Percentiles rank a stretch among this genome's conserved stretches.
phyloP scores from a whole-genome alignment of 1,140 invertebrate genomes.

The Meloidogyne hapla region DNA sequence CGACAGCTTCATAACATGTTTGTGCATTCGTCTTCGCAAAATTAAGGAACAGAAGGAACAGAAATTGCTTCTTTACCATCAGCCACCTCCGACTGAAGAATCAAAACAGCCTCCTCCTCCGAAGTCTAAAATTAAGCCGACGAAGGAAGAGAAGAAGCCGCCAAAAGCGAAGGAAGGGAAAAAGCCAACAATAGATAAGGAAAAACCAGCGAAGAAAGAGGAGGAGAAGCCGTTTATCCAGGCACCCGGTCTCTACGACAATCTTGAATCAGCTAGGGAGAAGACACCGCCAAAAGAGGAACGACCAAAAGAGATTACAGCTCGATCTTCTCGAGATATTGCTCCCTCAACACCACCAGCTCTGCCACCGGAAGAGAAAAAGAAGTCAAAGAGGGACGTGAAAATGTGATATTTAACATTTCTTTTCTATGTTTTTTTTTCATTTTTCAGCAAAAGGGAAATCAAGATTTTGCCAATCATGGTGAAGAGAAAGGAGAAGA shows the following conservation, averaged over 20 bases:
- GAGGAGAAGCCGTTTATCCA: neutral
- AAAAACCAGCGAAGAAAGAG: neutral
- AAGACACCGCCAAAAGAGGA: neutral
- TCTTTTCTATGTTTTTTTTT: neutral
- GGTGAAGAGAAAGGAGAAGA: neutral
- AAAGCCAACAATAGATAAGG: neutral
- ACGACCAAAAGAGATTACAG: neutral
- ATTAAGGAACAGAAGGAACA: neutral
- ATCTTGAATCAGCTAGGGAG: neutral
- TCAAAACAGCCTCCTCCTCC: neutral
- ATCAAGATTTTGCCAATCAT: constrained; percentile 5
- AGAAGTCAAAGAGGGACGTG: neutral
- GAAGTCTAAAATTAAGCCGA: neutral
- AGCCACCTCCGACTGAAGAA: neutral
- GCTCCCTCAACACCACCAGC: neutral
- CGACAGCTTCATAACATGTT: constrained; percentile 5
- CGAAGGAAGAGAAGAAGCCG: neutral
- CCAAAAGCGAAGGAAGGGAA: neutral
- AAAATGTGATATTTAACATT: neutral
- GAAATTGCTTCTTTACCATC: neutral
- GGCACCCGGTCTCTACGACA: neutral
- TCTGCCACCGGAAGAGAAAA: neutral
- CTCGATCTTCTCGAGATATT: constrained; percentile 1
- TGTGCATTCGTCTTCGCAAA: neutral
- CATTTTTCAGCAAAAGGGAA: neutral